These are phyloP conservation scores for Peromyscus leucopus DNA, from an alignment of 2,113 vertebrate genomes.

Conservation along the genomic window DNA sequence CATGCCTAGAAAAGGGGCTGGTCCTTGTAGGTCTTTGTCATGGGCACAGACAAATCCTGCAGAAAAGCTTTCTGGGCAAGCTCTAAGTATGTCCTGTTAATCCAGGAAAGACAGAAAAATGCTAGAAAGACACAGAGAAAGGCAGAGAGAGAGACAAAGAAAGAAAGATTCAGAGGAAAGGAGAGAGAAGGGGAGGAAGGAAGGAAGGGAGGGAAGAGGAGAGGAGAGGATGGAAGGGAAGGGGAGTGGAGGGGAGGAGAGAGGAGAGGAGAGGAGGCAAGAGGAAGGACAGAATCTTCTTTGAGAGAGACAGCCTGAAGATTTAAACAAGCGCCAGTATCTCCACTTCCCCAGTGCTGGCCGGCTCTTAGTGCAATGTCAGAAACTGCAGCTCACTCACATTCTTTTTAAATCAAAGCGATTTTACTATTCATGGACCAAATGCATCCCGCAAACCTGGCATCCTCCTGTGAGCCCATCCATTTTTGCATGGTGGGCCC, in stretches of 20 bases:
- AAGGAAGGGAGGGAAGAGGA: rapidly evolving
- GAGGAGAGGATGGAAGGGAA: rapidly evolving
- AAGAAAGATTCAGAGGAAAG: neutral
- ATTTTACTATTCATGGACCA: constrained; percentile 65
- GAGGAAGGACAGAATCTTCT: neutral
- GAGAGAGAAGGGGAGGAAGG: rapidly evolving
- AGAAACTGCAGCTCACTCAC: constrained; percentile 25
- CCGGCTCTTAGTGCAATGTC: neutral
- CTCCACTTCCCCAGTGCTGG: constrained; percentile 1
- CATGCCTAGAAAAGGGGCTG: neutral
- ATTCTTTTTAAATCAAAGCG: constrained; percentile 33
- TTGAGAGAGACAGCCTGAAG: neutral
- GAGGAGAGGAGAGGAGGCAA: rapidly evolving
- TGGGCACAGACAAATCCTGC: neutral
- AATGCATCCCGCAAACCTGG: constrained; percentile 60
- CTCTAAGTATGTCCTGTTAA: neutral
- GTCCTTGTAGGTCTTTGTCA: neutral
- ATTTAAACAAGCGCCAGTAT: neutral
- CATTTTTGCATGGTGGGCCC: constrained; percentile 66
- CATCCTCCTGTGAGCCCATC: constrained; percentile 46
- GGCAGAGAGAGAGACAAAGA: neutral
- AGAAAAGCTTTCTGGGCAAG: neutral
- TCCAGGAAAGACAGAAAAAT: neutral
- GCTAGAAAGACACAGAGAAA: neutral
- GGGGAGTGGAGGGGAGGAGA: too few relatives aligned